These are phyloP conservation scores for Psococerastis gibbosa DNA, from an alignment of 2,888 invertebrate genomes.

Conservation along the genomic window DNA sequence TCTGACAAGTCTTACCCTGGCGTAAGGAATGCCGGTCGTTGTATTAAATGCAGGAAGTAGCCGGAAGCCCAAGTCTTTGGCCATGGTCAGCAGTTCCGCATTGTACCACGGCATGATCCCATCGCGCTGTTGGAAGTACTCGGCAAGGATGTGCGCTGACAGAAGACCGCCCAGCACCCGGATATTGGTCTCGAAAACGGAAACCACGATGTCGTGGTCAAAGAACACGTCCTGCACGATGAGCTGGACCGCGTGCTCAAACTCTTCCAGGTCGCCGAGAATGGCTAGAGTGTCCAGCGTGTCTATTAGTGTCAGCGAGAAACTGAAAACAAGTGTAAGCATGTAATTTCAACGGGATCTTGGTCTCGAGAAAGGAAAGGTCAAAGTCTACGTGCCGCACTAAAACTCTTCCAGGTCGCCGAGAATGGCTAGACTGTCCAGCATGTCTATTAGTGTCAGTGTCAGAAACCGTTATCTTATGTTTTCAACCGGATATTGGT, in stretches of 20 bases:
- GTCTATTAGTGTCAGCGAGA: conserved; percentile 89
- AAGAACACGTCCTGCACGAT: conserved; percentile 77
- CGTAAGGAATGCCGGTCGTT: conserved; percentile 89
- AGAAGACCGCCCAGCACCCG: conserved; percentile 88
- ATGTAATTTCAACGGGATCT: conserved; percentile 90
- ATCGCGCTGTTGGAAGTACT: conserved; percentile 55
- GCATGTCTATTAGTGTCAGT: conserved; percentile 80
- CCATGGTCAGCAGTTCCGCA: conserved; percentile 73
- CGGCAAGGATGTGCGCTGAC: conserved; percentile 80
- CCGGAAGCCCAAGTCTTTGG: conserved; percentile 79
- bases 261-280: conserved; percentile 83
- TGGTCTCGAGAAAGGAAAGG: conserved; percentile 95
- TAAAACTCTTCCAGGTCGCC: conserved; percentile 92
- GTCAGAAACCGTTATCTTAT: too few relatives aligned
- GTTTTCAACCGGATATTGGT: conserved; percentile 94
- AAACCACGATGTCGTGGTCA: conserved; percentile 86
- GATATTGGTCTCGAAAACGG: conserved; percentile 97
- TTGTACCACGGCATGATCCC: conserved; percentile 65
- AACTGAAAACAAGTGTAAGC: conserved; percentile 64
- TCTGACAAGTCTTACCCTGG: too few relatives aligned
- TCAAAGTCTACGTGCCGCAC: conserved; percentile 80
- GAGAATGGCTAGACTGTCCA: conserved; percentile 81
- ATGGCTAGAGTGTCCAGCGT: conserved; percentile 82
- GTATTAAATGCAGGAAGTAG: conserved; percentile 97
- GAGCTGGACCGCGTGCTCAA: conserved; percentile 74